phyloP scores from a whole-genome alignment of 2,113 vertebrate genomes.

The Physeter macrocephalus region DNA sequence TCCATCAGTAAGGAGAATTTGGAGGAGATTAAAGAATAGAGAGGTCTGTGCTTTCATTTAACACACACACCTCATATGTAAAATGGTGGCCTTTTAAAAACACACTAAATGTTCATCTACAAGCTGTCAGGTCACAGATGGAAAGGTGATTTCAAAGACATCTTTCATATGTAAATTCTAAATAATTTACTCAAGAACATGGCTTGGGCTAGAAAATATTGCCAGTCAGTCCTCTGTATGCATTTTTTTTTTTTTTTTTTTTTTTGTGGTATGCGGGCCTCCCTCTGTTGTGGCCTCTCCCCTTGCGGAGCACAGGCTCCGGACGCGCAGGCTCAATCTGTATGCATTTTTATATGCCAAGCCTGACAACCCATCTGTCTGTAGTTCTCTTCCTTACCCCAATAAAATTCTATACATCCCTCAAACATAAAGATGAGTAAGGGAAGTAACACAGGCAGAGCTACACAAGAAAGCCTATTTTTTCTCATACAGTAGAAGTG shows the following conservation, averaged over 20 bases:
- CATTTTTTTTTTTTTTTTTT: too few species aligned
- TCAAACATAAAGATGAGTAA: neutral
- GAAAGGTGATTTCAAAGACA: constrained; percentile 13
- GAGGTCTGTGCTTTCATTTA: neutral
- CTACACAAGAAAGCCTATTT: neutral
- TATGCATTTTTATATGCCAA: neutral
- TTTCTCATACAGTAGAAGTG: neutral
- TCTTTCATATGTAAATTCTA: constrained; percentile 42
- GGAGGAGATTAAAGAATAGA: neutral
- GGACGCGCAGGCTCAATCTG: too few species aligned
- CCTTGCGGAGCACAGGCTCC: too few species aligned
- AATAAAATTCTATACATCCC: neutral
- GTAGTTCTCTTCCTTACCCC: neutral
- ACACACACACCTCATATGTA: neutral
- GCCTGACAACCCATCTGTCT: neutral
- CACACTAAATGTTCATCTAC: neutral
- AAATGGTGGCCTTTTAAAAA: neutral
- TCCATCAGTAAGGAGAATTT: neutral
- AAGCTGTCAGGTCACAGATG: constrained; percentile 27
- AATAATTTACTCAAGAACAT: constrained; percentile 36
- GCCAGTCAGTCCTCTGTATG: neutral
- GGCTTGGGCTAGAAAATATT: constrained; percentile 2
- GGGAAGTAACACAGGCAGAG: neutral
- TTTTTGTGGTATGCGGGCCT: too few species aligned
- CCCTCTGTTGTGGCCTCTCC: too few species aligned